Evolutionary conservation across 2,888 invertebrate species (phyloP).

Genomic region (Acleris cristana): DNA sequence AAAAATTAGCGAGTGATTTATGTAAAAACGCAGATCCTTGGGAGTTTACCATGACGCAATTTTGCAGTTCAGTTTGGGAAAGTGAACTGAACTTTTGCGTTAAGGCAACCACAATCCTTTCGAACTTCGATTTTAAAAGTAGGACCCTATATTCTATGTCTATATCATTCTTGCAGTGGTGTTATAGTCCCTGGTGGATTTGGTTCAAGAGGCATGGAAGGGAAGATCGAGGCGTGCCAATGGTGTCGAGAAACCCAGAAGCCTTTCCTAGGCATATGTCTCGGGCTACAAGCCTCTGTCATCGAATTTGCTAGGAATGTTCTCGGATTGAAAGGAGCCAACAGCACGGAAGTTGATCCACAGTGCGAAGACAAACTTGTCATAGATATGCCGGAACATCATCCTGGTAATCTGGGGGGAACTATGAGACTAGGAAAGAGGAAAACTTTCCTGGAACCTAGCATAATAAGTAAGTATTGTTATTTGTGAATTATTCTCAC

Average conservation of each 20-base stretch:
- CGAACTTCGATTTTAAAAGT: too few species aligned
- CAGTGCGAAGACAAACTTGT: conserved; percentile 91
- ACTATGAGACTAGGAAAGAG: conserved; percentile 99
- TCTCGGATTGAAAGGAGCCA: conserved; percentile 89
- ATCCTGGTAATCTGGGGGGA: conserved; percentile 95
- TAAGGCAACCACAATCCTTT: too few species aligned
- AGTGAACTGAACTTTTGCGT: too few species aligned
- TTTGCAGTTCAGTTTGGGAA: too few species aligned
- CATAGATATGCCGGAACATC: conserved; percentile 99
- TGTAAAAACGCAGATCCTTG: too few species aligned
- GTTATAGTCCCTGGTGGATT: conserved; percentile 99
- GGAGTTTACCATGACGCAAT: too few species aligned
- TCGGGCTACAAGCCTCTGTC: conserved; percentile 98
- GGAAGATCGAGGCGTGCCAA: conserved; percentile 96
- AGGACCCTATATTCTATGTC: neutral
- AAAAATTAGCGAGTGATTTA: too few species aligned
- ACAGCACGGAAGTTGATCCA: conserved; percentile 93
- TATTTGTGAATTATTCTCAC: neutral
- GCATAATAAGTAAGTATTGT: conserved; percentile 84
- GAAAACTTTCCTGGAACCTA: conserved; percentile 90
- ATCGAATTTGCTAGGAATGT: conserved; percentile 97
- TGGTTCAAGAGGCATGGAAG: conserved; percentile 97
- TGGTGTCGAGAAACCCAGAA: conserved; percentile 96
- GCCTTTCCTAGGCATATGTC: conserved; percentile 97
- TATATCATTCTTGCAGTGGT: conserved; percentile 85